Conservation (phyloP, 2,888 invertebrate genomes). For the Margaritifera margaritifera region DNA sequence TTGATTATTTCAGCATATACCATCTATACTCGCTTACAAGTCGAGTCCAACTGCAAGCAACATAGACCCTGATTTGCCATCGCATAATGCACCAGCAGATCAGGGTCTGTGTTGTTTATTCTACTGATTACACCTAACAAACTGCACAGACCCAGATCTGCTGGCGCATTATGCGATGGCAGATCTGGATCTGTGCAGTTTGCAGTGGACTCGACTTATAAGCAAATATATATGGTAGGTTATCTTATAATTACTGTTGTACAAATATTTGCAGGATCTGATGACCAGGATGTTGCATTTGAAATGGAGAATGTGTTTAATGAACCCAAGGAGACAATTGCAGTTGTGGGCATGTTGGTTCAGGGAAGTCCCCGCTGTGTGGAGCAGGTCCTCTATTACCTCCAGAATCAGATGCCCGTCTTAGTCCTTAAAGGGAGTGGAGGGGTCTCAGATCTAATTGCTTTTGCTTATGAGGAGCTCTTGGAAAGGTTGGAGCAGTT, state of each 20-base stretch:
- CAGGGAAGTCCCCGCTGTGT: conserved; percentile 70
- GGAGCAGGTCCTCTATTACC: conserved; percentile 66
- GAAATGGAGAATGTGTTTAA: conserved; percentile 5
- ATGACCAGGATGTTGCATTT: conserved; percentile 16
- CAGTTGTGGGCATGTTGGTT: conserved; percentile 71
- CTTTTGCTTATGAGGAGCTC: conserved; percentile 69
- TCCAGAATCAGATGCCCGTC: conserved; percentile 70
- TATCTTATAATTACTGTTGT: neutral
- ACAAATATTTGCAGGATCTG: conserved; percentile 23
- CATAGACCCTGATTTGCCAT: no score
- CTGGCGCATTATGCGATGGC: no score
- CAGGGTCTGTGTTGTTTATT: no score
- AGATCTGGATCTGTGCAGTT: no score
- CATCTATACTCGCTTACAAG: no score
- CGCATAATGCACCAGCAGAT: no score
- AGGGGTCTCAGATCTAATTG: conserved; percentile 70
- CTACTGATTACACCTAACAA: no score
- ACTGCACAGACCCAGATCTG: no score
- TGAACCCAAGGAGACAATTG: conserved; percentile 47
- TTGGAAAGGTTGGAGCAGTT: conserved; percentile 55
- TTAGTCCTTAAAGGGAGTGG: conserved; percentile 72
- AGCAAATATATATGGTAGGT: conserved; percentile 1
- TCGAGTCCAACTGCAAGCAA: no score
- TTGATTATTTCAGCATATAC: no score
- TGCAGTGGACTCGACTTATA: no score